Evolutionary conservation across 2,797 vertebrate genomes (phyloP).

Genomic region (Petrocephalus sullivani): DNA sequence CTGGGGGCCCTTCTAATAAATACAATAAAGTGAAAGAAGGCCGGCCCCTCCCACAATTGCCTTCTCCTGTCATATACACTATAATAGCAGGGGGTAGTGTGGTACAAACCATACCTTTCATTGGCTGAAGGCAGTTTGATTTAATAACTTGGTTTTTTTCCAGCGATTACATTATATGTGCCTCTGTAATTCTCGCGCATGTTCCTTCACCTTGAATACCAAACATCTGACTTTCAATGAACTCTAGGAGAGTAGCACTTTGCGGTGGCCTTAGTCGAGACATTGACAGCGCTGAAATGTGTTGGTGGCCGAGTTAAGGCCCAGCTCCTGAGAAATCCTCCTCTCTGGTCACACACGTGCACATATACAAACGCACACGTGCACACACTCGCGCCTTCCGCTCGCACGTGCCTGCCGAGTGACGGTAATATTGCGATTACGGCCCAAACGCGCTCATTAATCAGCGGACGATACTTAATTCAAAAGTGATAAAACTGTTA

Average conservation of each 20-base stretch:
- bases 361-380: background rate
- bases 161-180: conserved; percentile 22
- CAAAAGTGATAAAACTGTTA: conserved; percentile 17
- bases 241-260: conserved; percentile 2
- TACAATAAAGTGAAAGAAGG: background rate
- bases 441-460: background rate
- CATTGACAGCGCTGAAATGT: background rate
- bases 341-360: background rate
- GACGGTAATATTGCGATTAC: background rate
- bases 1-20: conserved; percentile 5
- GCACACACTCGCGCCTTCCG: background rate
- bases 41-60: background rate
- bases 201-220: conserved; percentile 15
- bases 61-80: background rate
- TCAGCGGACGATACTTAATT: conserved; percentile 19
- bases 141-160: conserved; percentile 25
- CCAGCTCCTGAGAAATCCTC: background rate
- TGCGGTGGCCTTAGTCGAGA: background rate
- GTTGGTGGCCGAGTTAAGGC: background rate
- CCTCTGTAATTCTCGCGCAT: conserved; percentile 6
- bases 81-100: background rate
- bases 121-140: conserved; percentile 18
- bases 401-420: background rate
- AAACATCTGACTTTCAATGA: conserved; percentile 15
- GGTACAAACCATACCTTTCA: conserved; percentile 12